These are phyloP conservation scores for Plumapathes pennacea DNA, from an alignment of 92 coral and sea anemone species.

Conservation along the genomic window DNA sequence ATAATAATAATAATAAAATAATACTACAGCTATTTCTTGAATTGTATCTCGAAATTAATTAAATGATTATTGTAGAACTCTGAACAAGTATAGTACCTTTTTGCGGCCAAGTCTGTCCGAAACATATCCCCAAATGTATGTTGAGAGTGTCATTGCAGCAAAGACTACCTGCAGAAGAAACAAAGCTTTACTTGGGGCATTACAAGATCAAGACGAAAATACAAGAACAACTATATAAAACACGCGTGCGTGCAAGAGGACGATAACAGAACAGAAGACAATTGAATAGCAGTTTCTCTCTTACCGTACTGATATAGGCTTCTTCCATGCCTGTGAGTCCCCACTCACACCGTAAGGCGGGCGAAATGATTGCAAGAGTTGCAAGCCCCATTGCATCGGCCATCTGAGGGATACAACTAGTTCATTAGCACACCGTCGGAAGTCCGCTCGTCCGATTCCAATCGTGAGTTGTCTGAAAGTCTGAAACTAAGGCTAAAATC, in stretches of 20 bases:
- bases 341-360: slow-evolving; percentile 95
- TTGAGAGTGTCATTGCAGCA: slow-evolving; percentile 87
- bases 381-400: slow-evolving; percentile 98
- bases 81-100: slow-evolving; percentile 45
- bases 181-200: background rate
- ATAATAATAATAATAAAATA: no score
- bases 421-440: no score
- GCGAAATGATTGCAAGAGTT: slow-evolving; percentile 84
- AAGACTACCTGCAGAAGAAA: slow-evolving; percentile 68
- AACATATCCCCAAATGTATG: slow-evolving; percentile 91
- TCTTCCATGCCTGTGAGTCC: slow-evolving; percentile 84
- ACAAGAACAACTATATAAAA: background rate
- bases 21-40: background rate
- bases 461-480: no score
- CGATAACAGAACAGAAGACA: background rate
- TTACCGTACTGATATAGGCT: slow-evolving; percentile 86
- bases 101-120: slow-evolving; percentile 86
- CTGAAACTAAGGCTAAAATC: no score
- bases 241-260: background rate
- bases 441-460: no score
- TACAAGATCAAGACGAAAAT: background rate
- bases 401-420: no score
- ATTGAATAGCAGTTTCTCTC: background rate
- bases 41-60: background rate
- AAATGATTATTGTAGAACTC: background rate